Percentiles rank a stretch among this genome's conserved stretches.
Evolutionary conservation across 2,113 vertebrate species (phyloP).

Genomic region (Psettodes erumei): DNA sequence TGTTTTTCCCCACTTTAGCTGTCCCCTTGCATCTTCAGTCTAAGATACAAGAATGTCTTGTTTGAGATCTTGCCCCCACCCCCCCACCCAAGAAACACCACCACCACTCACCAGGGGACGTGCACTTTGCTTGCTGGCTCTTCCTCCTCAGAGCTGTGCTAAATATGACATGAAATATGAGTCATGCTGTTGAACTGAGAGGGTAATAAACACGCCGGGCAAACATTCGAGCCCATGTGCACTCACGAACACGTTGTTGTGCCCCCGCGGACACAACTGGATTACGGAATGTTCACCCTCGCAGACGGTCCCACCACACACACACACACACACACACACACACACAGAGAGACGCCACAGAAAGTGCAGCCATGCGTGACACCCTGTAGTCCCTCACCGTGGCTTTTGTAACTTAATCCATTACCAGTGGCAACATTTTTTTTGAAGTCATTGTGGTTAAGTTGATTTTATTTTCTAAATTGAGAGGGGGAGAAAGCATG

Average conservation of each 20-base stretch:
- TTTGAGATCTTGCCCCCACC: slow-evolving; percentile 29
- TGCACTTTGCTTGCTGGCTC: slow-evolving; percentile 22
- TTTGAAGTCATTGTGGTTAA: slow-evolving; percentile 27
- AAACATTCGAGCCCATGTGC: slow-evolving; percentile 44
- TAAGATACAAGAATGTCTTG: slow-evolving; percentile 22
- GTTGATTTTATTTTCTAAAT: slow-evolving; percentile 54
- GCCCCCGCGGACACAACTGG: slow-evolving; percentile 20
- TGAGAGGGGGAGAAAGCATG: slow-evolving; percentile 20
- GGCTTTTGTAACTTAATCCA: slow-evolving; percentile 35
- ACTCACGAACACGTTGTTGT: slow-evolving; percentile 30
- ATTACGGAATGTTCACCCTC: slow-evolving; percentile 12
- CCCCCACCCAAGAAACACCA: background rate
- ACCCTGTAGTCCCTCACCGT: slow-evolving; percentile 20
- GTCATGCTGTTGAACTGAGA: slow-evolving; percentile 45
- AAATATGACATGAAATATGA: slow-evolving; percentile 74
- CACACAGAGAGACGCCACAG: slow-evolving; percentile 21
- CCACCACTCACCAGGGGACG: slow-evolving; percentile 28
- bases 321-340: too few species aligned
- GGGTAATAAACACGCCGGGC: slow-evolving; percentile 54
- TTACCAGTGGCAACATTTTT: slow-evolving; percentile 29
- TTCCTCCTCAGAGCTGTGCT: slow-evolving; percentile 57
- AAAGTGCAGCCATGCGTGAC: slow-evolving; percentile 32
- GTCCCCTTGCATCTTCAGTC: slow-evolving; percentile 14
- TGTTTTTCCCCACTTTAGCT: background rate
- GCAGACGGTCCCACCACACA: background rate